Conservation (phyloP, 2,113 vertebrate genomes). For the Malurus alboscapulatus region DNA sequence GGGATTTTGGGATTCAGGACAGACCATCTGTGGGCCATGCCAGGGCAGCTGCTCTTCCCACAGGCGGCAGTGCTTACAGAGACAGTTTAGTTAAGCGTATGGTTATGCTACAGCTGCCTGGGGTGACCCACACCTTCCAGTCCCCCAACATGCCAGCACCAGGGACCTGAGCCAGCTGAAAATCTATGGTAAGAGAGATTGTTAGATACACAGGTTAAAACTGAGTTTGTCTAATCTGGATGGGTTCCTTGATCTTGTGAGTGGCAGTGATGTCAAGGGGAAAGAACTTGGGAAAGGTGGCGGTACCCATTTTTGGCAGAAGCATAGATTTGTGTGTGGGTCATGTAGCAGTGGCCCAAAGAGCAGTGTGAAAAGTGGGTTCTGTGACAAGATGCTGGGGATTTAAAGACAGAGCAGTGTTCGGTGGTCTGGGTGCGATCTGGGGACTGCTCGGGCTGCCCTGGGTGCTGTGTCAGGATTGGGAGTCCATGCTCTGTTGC, state of each 20-base stretch:
- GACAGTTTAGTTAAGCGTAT: background rate
- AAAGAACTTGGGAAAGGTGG: background rate
- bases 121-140: accelerated
- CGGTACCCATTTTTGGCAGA: accelerated
- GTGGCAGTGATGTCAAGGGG: accelerated
- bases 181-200: background rate
- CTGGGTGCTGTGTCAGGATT: accelerated
- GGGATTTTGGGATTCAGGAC: background rate
- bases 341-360: accelerated
- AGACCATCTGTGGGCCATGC: background rate
- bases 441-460: background rate
- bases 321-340: background rate
- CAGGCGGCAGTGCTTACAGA: background rate
- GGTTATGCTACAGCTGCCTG: accelerated
- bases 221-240: background rate
- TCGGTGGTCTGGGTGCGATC: background rate
- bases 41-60: background rate
- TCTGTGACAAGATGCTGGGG: background rate
- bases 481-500: accelerated
- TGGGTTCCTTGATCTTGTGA: accelerated
- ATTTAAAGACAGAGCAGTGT: background rate
- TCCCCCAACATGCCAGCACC: background rate
- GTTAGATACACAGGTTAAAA: background rate
- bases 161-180: background rate
- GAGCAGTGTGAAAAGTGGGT: background rate